phyloP scores from a whole-genome alignment of 2,888 invertebrate species.

The Mesochorus sp. region DNA sequence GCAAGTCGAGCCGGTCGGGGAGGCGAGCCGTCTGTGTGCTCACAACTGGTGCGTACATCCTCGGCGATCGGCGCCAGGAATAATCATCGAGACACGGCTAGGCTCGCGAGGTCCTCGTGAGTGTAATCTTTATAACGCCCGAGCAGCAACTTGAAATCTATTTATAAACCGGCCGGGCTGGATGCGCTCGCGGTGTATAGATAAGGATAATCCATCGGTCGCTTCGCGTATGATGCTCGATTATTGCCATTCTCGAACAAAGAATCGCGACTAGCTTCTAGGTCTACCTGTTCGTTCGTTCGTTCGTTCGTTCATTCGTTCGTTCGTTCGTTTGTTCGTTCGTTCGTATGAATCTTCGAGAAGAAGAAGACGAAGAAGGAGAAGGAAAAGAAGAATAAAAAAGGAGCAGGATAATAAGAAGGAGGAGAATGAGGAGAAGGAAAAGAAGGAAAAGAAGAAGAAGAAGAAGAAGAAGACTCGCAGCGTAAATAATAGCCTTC shows the following conservation, averaged over 20 bases:
- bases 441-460: constrained; percentile 66
- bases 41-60: constrained; percentile 32
- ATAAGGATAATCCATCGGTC: constrained; percentile 32
- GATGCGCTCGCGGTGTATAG: background rate
- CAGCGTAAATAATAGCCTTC: constrained; percentile 68
- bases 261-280: constrained; percentile 28
- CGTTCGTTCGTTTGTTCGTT: background rate
- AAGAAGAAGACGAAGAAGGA: background rate
- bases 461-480: constrained; percentile 41
- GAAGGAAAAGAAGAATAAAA: constrained; percentile 15
- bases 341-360: too few species aligned
- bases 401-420: constrained; percentile 12
- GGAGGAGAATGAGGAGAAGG: constrained; percentile 30
- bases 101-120: constrained; percentile 52
- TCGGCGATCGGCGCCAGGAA: constrained; percentile 51
- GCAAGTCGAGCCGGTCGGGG: constrained; percentile 21
- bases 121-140: constrained; percentile 52
- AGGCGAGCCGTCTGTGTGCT: constrained; percentile 3
- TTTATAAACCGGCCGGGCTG: constrained; percentile 53
- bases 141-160: constrained; percentile 51
- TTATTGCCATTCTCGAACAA: constrained; percentile 12
- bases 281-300: background rate
- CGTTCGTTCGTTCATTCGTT: background rate
- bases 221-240: constrained; percentile 5
- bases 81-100: constrained; percentile 51